Evolutionary conservation across 1,140 invertebrate species (phyloP), one percentile per base, ranked within the genome.

Genomic region (Hesperophylax magnus): DNA sequence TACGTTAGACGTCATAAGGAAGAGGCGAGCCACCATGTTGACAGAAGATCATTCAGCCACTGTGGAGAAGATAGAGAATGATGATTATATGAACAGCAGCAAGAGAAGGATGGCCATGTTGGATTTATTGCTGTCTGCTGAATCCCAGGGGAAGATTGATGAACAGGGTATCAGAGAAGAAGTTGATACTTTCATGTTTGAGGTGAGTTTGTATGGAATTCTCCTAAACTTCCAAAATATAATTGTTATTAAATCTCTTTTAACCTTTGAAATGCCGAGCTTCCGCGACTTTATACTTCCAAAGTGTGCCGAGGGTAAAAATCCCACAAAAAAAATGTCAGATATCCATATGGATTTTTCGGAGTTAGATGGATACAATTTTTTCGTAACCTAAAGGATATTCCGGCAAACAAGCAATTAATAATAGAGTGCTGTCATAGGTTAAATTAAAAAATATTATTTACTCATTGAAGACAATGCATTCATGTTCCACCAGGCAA

Each of bases 141-240:
- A 92, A 78, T 87, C 89, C 58, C 86, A 90, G 63, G 88, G 91
- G 34, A 90, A 87, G 56, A 90, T 92, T 39, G 92, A 88, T 60
- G 90, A 95, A 82, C 77, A 89, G 22, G 95, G 95, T 77, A 95
- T 97, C 54, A 90, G 93, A 81, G 95, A 96, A 86, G 95, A 97
- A 91, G 94, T 96, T 6, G 94, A 96, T 86, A 96, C 95, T 0
- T 96, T 96, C 85, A 94, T 95, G 91, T 96, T 96, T 88, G 94
- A 94, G 89, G 88, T 88, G 84, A 79, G 39, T 47, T 47, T 11
- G 9, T 47, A 47, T 2, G 34, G 34, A 39, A 39, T 39, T 7
- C 34, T 39, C 5, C 4, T 39, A 39, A 39, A 39, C 9, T 39
- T 39, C 8, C 34, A 39, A 39, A 39, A 39, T 39, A 8, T n/a